Conservation (phyloP, 2,113 vertebrate species). For the Rhynchomys soricoides region DNA sequence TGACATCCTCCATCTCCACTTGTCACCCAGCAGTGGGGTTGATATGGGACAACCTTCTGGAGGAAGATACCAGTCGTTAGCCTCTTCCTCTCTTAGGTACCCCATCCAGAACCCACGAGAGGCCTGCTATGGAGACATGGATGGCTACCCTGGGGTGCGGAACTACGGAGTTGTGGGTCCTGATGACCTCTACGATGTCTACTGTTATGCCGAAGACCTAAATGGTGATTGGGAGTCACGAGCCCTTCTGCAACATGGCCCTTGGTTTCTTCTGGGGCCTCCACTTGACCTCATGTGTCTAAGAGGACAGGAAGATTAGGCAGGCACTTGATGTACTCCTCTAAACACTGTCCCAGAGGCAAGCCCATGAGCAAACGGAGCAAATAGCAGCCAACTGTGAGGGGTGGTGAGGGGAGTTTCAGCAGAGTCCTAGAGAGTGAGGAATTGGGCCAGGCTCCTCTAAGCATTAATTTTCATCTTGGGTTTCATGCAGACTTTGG, state of each 20-base stretch:
- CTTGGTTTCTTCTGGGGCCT: neutral
- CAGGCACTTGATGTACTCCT: neutral
- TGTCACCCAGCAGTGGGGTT: neutral
- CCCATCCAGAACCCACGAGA: conserved; percentile 94
- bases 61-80: neutral
- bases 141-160: conserved; percentile 92
- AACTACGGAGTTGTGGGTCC: conserved; percentile 93
- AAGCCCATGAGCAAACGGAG: neutral
- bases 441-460: neutral
- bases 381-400: too few relatives aligned
- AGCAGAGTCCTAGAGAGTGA: neutral
- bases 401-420: too few relatives aligned
- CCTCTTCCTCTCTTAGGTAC: conserved; percentile 85
- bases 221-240: conserved; percentile 85
- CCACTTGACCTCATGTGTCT: neutral
- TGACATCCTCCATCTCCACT: neutral
- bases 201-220: conserved; percentile 94
- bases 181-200: conserved; percentile 93
- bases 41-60: neutral
- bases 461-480: neutral
- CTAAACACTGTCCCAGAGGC: neutral
- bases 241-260: neutral
- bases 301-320: neutral
- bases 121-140: conserved; percentile 96
- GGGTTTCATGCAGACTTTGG: neutral